phyloP scores from a whole-genome alignment of 2,888 invertebrate genomes.

The Glaucopsyche alexis region DNA sequence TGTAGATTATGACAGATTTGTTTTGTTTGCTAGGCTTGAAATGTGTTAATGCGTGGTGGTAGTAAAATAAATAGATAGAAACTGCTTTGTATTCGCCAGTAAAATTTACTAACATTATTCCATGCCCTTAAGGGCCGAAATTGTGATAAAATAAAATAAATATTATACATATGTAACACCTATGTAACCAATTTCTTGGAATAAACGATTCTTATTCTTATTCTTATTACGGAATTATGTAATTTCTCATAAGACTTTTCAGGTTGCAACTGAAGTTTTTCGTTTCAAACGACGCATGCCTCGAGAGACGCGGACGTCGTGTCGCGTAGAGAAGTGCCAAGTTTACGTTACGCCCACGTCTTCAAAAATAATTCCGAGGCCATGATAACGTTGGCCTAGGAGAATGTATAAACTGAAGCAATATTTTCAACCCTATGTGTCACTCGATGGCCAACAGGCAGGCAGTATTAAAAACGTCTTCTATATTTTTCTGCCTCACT shows the following conservation, averaged over 20 bases:
- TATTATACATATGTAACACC: too few relatives aligned
- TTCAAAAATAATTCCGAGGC: conserved; percentile 66
- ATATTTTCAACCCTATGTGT: conserved; percentile 10
- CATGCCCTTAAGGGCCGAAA: too few relatives aligned
- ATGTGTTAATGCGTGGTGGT: too few relatives aligned
- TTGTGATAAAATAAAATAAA: too few relatives aligned
- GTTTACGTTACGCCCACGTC: conserved; percentile 58
- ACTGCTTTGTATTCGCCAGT: too few relatives aligned
- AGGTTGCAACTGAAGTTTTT: conserved; percentile 49
- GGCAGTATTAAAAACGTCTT: not conserved
- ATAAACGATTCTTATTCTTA: too few relatives aligned
- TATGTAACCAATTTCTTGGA: too few relatives aligned
- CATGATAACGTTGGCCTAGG: conserved; percentile 44
- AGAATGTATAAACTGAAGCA: conserved; percentile 34
- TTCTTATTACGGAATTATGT: conserved; percentile 60
- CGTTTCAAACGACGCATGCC: not conserved
- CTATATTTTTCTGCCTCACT: not conserved
- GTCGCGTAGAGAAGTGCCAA: conserved; percentile 61
- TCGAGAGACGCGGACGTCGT: conserved; percentile 30
- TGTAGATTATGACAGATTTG: too few relatives aligned
- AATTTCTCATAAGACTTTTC: conserved; percentile 59
- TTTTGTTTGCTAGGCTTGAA: too few relatives aligned
- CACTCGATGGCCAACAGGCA: not conserved
- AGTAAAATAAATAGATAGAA: too few relatives aligned
- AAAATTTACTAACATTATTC: too few relatives aligned